Base-by-base conservation (phyloP, 1,140 invertebrate species). In the Tetramorium alpestre region DNA sequence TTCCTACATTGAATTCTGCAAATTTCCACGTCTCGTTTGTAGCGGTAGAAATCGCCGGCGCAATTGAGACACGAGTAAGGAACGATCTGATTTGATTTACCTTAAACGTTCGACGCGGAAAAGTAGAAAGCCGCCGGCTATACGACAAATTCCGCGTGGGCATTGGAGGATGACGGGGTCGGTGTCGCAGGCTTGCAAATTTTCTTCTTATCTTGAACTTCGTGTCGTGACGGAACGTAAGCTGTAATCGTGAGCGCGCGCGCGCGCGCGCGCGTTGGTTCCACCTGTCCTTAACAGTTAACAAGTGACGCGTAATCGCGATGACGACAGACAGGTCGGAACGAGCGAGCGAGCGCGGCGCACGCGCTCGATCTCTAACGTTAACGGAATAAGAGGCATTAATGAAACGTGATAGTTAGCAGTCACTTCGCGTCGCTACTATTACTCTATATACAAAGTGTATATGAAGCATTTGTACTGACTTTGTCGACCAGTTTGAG, bases 181-280 rank as follows among this genome's bases (percentile, higher is more conserved):
- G 80, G 44, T 60, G 54, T 84, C 80, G 80, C 80, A 73, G 80
- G 41, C 41, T 84, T 84, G 80, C 80, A 84, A 84, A 84, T 84
- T 84, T 84, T 73, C 67, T 82, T 73, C 80, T 84, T 84, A 84
- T 84, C 80, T 67, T 67, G 77, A 80, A 60, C 80, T 25, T 75
- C 44, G 77, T 47, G 77, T 65, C 60, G 76, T 67, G 76, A 47
- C 41, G 75, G 77, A 41, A 60, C 67, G 80, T 60, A 73, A 73
- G 22, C 54, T 51, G 33, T 72, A 73, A 82, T 75, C 69, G 41
- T 49, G 54, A 82, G 25, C 54, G 67, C 28, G 62, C 76, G 60
- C 38, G 25, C 65, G 51, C 28, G 47, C 65, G 67, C 28, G 62
- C 77, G 62, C 54, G 25, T 84, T 54, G n/a, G 80, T 75, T 60